Evolutionary conservation across 2,888 invertebrate genomes (phyloP).

Genomic region (Cryptocephalus moraei): DNA sequence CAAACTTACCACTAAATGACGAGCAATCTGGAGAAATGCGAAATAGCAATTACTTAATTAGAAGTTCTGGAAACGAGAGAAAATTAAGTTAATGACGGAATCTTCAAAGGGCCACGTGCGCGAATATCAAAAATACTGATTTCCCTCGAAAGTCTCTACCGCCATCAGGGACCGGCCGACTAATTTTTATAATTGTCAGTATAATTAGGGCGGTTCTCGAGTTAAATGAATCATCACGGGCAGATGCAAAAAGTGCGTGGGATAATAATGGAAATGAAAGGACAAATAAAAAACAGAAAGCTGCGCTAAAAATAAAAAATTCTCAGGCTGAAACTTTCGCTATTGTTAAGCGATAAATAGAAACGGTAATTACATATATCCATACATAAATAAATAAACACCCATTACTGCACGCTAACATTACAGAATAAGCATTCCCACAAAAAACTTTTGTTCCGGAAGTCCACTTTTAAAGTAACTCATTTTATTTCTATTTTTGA

Average conservation of each 20-base stretch:
- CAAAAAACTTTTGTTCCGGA: too few relatives aligned
- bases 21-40: slow-evolving; percentile 26
- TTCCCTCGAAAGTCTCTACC: slow-evolving; percentile 7
- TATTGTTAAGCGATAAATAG: too few relatives aligned
- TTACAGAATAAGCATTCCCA: too few relatives aligned
- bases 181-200: slow-evolving; percentile 6
- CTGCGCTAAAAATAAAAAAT: slow-evolving; percentile 2
- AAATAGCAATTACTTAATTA: slow-evolving; percentile 35
- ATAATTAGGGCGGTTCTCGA: slow-evolving; percentile 3
- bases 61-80: slow-evolving; percentile 25
- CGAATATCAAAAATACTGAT: slow-evolving; percentile 14
- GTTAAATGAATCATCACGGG: slow-evolving; percentile 4
- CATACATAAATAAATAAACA: too few relatives aligned
- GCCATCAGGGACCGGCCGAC: slow-evolving; percentile 4
- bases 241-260: slow-evolving; percentile 3
- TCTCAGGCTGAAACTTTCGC: slow-evolving; percentile 1
- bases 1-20: slow-evolving; percentile 19
- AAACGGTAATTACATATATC: too few relatives aligned
- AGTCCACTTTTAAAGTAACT: too few relatives aligned
- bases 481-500: too few relatives aligned
- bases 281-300: neutral
- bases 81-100: slow-evolving; percentile 31
- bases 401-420: too few relatives aligned
- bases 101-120: slow-evolving; percentile 19
- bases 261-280: slow-evolving; percentile 3